Evolutionary conservation across 1,140 invertebrate genomes (phyloP), one percentile per base, ranked within the genome.

Genomic region (Samia ricini): DNA sequence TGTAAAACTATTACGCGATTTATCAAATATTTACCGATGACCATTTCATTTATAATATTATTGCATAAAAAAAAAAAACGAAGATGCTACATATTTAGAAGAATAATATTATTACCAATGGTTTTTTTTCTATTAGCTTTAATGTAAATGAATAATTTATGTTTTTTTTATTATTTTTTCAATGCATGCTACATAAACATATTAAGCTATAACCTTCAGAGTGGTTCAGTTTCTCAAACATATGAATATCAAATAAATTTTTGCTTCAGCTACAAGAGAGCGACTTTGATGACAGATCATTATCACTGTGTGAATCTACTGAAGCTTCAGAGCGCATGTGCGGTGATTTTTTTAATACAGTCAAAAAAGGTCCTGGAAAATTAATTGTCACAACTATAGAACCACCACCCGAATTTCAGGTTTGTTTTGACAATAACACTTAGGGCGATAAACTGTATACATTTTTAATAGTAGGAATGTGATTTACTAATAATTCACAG

Each of bases 351-450:
- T 96, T 95, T 77, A 95, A 95, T 77, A 96, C 95, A 6, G 88
- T 96, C 60, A 96, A 96, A 74, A 96, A 96, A 87, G 94, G 94
- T 22, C 94, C 94, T 20, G 91, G 78, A 20, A 91, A 91, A 78
- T 74, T 82, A 21, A 67, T 86, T 29, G 61, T 92, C 58, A 91
- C 92, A 29, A 93, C 95, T 18, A 96, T 96, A 71, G 95, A 95
- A 74, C 95, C 95, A 58, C 95, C 95, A 4, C 93, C 93, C 18
- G 94, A 96, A 73, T 96, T 96, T 87, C 95, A 96, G 87, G 95
- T 95, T 60, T 10, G 4, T 22, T 21, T 22, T 22, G 4, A 18
- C 2, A 23, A 23, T 56, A 24, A 26, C 24, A 33, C 18, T 2
- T 5, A 18, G 2, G 33, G 12, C 26, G 33, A 26, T 19, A 12